These are phyloP conservation scores for Pristionchus mayeri DNA, from an alignment of 2,888 invertebrate species.

Conservation along the genomic window DNA sequence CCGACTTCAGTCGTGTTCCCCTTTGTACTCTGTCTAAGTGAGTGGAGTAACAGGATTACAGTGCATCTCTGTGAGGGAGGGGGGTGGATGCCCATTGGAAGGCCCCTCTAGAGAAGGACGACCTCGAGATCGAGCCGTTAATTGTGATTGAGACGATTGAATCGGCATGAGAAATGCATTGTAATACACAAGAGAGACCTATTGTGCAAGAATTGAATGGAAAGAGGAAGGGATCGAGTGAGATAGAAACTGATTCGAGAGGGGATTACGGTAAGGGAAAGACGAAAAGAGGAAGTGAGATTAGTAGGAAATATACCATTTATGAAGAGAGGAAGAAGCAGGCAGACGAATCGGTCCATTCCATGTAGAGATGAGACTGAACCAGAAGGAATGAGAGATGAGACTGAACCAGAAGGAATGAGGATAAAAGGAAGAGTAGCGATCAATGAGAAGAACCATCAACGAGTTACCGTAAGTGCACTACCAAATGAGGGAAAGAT, in stretches of 20 bases:
- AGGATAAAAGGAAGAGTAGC: slow-evolving; percentile 21
- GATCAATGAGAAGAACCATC: too few relatives aligned
- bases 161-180: slow-evolving; percentile 25
- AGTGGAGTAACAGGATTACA: neutral
- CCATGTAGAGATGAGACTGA: neutral
- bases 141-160: slow-evolving; percentile 39
- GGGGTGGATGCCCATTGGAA: neutral
- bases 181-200: slow-evolving; percentile 7
- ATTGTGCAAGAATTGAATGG: slow-evolving; percentile 12
- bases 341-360: neutral
- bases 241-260: neutral
- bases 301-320: neutral
- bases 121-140: slow-evolving; percentile 29
- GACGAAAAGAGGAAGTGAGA: neutral
- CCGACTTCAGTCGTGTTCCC: neutral
- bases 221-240: slow-evolving; percentile 4
- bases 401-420: too few relatives aligned
- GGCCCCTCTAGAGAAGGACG: neutral
- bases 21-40: neutral
- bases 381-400: neutral
- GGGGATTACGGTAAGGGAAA: neutral
- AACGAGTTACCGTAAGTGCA: neutral
- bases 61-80: neutral
- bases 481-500: neutral
- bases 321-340: neutral